Conservation (phyloP, 2,113 vertebrate genomes). For the Anas platyrhynchos region DNA sequence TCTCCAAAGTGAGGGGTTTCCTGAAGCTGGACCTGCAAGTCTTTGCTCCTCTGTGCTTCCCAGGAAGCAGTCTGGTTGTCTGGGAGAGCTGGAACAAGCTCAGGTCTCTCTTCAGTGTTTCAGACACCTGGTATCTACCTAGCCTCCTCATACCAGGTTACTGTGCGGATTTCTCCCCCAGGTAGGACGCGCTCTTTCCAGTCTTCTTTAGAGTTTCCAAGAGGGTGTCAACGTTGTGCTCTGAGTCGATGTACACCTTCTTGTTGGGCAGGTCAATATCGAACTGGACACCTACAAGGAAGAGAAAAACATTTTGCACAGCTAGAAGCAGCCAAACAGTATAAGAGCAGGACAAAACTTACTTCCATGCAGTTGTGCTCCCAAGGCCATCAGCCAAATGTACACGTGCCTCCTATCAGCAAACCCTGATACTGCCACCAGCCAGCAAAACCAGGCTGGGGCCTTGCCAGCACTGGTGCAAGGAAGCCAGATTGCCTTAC, state of each 20-base stretch:
- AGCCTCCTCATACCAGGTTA: slow-evolving; percentile 4
- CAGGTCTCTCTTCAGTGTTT: neutral
- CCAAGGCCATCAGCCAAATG: neutral
- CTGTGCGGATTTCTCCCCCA: slow-evolving; percentile 72
- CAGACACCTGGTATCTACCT: neutral
- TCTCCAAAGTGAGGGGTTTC: neutral
- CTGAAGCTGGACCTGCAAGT: neutral
- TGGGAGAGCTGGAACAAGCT: neutral
- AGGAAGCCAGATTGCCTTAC: neutral
- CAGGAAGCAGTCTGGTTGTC: neutral
- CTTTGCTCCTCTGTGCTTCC: neutral
- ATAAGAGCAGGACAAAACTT: neutral
- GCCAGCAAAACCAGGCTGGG: neutral
- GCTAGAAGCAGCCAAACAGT: neutral
- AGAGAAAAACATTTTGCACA: neutral
- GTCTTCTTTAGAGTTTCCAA: slow-evolving; percentile 90
- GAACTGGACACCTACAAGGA: slow-evolving; percentile 85
- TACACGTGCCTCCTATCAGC: neutral
- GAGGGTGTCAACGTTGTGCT: slow-evolving; percentile 82
- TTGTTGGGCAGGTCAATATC: slow-evolving; percentile 93
- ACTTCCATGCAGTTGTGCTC: neutral
- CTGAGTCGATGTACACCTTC: slow-evolving; percentile 89
- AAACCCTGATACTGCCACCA: neutral
- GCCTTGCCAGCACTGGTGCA: neutral
- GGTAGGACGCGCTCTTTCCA: slow-evolving; percentile 88